Conservation (phyloP, 2,888 invertebrate genomes). For the Scaptomyza reducta region DNA sequence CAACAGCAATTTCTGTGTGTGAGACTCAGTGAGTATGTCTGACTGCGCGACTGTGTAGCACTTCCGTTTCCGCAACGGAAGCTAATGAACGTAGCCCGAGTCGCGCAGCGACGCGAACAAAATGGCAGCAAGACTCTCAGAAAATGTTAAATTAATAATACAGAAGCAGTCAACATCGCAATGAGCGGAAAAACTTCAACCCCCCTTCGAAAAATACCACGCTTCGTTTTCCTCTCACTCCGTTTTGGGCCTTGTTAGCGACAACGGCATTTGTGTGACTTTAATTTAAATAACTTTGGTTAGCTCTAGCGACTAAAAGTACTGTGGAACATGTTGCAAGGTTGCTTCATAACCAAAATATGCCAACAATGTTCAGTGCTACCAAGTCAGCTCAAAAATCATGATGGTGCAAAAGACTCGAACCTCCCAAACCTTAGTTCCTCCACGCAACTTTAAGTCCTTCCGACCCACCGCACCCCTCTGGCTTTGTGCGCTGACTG, state of each 20-base stretch:
- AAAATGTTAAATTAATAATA: conserved; percentile 76
- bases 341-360: conserved; percentile 48
- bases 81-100: conserved; percentile 66
- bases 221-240: background rate
- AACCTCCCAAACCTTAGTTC: background rate
- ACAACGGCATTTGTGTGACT: conserved; percentile 59
- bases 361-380: conserved; percentile 47
- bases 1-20: conserved; percentile 5
- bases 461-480: background rate
- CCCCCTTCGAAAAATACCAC: conserved; percentile 27
- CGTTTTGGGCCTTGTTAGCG: conserved; percentile 10
- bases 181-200: conserved; percentile 8
- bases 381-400: conserved; percentile 33
- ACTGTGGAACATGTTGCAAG: conserved; percentile 42
- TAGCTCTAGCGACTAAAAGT: conserved; percentile 43
- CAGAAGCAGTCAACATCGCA: conserved; percentile 39
- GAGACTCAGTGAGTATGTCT: conserved; percentile 68
- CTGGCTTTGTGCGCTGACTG: conserved; percentile 30
- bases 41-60: conserved; percentile 76
- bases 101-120: conserved; percentile 45
- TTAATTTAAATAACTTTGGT: conserved; percentile 71
- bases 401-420: conserved; percentile 30
- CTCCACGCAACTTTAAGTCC: conserved; percentile 36
- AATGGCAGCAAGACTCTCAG: conserved; percentile 54
- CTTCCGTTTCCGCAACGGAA: conserved; percentile 77